Evolutionary conservation across 2,888 invertebrate species (phyloP).

Genomic region (Seira sanloemensis): DNA sequence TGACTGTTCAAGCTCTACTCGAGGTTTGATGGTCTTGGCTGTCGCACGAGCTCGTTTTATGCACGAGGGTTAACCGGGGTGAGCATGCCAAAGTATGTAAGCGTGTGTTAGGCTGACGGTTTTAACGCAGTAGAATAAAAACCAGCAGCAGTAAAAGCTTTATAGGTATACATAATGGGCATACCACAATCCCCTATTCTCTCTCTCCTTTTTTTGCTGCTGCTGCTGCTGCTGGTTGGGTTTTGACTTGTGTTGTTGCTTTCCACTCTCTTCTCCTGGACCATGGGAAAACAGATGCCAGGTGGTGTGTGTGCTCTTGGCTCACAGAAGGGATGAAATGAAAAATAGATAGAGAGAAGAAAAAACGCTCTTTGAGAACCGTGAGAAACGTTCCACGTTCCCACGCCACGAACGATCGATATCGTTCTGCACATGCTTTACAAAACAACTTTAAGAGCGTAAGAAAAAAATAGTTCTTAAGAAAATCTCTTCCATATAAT

Average conservation of each 20-base stretch:
- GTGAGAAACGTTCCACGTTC: constrained; percentile 71
- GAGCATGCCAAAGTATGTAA: constrained; percentile 65
- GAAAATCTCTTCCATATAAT: constrained; percentile 62
- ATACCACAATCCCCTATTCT: constrained; percentile 55
- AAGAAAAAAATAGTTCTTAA: constrained; percentile 59
- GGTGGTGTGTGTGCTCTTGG: constrained; percentile 71
- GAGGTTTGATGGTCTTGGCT: constrained; percentile 64
- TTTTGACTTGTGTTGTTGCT: constrained; percentile 48
- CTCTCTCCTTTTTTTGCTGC: too few species aligned
- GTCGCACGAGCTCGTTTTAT: constrained; percentile 70
- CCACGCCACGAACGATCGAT: constrained; percentile 60
- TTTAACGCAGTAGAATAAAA: constrained; percentile 1
- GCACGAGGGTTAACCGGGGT: constrained; percentile 63
- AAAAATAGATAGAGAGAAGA: constrained; percentile 70
- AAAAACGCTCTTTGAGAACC: constrained; percentile 71
- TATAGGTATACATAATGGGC: constrained; percentile 40
- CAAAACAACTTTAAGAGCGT: constrained; percentile 62
- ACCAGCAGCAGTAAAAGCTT: constrained; percentile 44
- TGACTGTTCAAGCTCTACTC: constrained; percentile 62
- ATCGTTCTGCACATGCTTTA: constrained; percentile 69
- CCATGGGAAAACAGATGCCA: constrained; percentile 70
- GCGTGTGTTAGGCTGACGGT: constrained; percentile 70
- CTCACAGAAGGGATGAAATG: constrained; percentile 58
- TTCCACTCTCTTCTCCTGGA: too few species aligned
- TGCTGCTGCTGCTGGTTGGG: constrained; percentile 5